Evolutionary conservation across 2,113 vertebrate genomes (phyloP).

Genomic region (Lycaon pictus): DNA sequence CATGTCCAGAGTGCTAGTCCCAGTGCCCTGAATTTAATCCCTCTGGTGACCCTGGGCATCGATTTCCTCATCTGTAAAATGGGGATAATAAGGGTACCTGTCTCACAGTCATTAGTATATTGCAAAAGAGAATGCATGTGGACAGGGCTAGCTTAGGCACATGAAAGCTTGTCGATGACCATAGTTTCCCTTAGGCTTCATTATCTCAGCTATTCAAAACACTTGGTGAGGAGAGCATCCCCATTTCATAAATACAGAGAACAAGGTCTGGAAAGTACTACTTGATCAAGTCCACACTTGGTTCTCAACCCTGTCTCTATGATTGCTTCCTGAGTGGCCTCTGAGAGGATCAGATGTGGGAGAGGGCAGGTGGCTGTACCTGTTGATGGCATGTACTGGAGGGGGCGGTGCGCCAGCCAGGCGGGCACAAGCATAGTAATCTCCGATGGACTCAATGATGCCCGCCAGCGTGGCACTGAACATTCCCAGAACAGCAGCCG

Average conservation of each 20-base stretch:
- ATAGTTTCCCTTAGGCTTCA: neutral
- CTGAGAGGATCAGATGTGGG: neutral
- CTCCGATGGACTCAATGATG: constrained; percentile 97
- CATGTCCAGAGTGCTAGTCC: neutral
- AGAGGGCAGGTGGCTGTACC: constrained; percentile 84
- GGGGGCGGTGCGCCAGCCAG: constrained; percentile 94
- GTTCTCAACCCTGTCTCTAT: neutral
- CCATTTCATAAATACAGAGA: neutral
- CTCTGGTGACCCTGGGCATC: neutral
- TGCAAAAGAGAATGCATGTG: neutral
- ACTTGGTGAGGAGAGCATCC: neutral
- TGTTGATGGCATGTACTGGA: constrained; percentile 97
- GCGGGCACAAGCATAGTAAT: constrained; percentile 97
- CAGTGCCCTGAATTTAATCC: neutral
- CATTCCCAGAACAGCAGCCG: constrained; percentile 96
- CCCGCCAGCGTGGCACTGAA: constrained; percentile 96
- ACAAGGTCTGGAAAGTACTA: neutral
- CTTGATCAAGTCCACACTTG: neutral
- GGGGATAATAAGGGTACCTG: neutral
- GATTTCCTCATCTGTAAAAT: neutral
- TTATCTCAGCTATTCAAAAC: neutral
- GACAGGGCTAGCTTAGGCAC: neutral
- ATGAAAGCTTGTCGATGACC: neutral
- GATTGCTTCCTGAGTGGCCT: neutral
- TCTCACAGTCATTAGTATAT: neutral